Conservation (phyloP, 2,888 invertebrate genomes). For the Notodonta ziczac region DNA sequence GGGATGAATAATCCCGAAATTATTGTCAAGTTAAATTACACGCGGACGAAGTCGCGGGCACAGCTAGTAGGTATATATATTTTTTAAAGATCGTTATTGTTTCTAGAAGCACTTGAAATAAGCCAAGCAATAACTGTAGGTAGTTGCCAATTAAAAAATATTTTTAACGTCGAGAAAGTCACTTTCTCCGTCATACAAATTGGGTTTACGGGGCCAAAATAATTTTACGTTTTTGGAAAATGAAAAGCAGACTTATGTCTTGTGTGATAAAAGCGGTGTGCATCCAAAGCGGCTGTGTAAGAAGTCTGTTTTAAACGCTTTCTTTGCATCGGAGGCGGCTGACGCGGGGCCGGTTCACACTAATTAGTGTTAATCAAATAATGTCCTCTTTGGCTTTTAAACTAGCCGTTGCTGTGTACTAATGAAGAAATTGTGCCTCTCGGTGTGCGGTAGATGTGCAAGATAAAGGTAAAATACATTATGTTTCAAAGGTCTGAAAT, state of each 20-base stretch:
- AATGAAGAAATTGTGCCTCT: constrained; percentile 39
- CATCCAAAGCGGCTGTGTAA: not conserved
- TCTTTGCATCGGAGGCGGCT: constrained; percentile 58
- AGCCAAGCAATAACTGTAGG: not conserved
- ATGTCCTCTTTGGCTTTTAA: constrained; percentile 66
- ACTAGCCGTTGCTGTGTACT: constrained; percentile 59
- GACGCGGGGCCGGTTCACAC: constrained; percentile 69
- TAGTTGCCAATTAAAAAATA: constrained; percentile 35
- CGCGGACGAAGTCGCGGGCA: too few species aligned
- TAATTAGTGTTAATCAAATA: constrained; percentile 84
- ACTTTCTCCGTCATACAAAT: constrained; percentile 67
- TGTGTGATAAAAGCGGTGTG: constrained; percentile 28
- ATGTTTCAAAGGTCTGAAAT: not conserved
- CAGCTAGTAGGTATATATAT: too few species aligned
- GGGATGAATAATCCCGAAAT: too few species aligned
- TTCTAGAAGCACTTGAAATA: too few species aligned
- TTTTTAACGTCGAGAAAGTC: constrained; percentile 54
- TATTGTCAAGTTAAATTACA: too few species aligned
- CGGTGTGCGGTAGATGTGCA: constrained; percentile 19
- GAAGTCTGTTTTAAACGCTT: constrained; percentile 40
- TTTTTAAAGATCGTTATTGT: too few species aligned
- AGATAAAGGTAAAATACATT: constrained; percentile 5
- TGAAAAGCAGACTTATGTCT: constrained; percentile 35
- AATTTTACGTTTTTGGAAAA: constrained; percentile 16
- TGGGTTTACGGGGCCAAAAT: constrained; percentile 46